These are phyloP conservation scores for Loriculus beryllinus DNA, from an alignment of 2,797 vertebrate genomes.

Conservation along the genomic window DNA sequence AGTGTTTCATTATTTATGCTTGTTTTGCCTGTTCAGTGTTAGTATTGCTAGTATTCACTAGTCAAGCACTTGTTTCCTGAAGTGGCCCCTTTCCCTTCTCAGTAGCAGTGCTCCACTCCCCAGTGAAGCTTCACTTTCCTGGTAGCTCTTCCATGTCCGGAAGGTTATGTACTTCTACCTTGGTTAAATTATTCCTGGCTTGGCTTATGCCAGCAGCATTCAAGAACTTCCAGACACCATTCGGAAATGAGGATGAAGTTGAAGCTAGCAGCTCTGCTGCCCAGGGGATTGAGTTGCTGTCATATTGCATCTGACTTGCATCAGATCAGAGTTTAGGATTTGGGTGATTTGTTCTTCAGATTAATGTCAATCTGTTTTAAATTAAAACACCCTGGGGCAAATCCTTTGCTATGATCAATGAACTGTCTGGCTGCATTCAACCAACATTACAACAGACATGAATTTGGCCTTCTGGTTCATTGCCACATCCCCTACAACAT, in stretches of 20 bases:
- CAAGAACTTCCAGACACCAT: background rate
- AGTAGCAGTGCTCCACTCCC: background rate
- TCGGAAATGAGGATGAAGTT: conserved; percentile 9
- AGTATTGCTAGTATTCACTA: background rate
- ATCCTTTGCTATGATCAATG: conserved; percentile 65
- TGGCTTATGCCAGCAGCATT: conserved; percentile 11
- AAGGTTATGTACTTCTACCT: background rate
- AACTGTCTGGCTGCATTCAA: conserved; percentile 63
- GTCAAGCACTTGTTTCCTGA: background rate
- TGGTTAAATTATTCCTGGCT: conserved; percentile 14
- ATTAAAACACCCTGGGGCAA: conserved; percentile 66
- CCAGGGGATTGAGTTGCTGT: conserved; percentile 63
- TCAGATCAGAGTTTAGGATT: conserved; percentile 61
- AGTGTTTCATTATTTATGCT: background rate
- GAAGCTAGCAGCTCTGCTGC: conserved; percentile 44
- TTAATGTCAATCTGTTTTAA: conserved; percentile 69
- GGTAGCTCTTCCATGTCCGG: background rate
- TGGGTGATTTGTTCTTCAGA: conserved; percentile 66
- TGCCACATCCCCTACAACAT: conserved; percentile 36
- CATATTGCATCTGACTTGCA: conserved; percentile 65
- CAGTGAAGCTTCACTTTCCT: background rate
- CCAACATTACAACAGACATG: conserved; percentile 55
- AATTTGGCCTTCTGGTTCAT: conserved; percentile 46
- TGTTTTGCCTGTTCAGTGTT: background rate
- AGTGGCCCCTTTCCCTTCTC: background rate